Conservation (phyloP, 2,113 vertebrate genomes). For the Pygoscelis antarcticus region DNA sequence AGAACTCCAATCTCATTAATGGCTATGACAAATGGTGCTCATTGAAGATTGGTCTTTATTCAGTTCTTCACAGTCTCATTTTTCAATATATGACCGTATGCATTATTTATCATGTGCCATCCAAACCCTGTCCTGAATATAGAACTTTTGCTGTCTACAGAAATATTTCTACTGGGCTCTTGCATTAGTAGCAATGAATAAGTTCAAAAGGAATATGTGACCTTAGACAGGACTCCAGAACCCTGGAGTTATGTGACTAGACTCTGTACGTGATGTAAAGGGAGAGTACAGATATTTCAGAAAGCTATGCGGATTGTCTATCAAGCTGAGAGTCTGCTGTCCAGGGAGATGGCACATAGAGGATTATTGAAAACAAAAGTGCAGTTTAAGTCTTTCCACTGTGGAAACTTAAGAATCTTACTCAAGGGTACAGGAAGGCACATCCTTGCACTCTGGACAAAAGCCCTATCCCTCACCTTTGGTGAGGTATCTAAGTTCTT, state of each 20-base stretch:
- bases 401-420: not conserved
- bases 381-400: not conserved
- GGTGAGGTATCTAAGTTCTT: not conserved
- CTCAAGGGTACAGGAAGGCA: not conserved
- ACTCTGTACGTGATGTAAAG: not conserved
- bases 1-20: not conserved
- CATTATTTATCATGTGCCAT: slow-evolving; percentile 20
- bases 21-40: not conserved
- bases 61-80: not conserved
- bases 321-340: not conserved
- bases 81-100: not conserved
- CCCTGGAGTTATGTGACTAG: not conserved
- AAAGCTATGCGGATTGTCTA: not conserved
- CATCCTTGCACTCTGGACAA: not conserved
- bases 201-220: not conserved
- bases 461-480: not conserved
- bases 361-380: not conserved
- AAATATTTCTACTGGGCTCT: not conserved
- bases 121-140: not conserved
- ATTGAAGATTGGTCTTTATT: not conserved
- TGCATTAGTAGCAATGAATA: not conserved
- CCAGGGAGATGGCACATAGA: not conserved
- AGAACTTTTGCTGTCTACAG: not conserved
- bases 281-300: not conserved
- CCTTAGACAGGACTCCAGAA: not conserved